Base-by-base conservation (phyloP, 2,888 invertebrate species). In the Agrochola litura region DNA sequence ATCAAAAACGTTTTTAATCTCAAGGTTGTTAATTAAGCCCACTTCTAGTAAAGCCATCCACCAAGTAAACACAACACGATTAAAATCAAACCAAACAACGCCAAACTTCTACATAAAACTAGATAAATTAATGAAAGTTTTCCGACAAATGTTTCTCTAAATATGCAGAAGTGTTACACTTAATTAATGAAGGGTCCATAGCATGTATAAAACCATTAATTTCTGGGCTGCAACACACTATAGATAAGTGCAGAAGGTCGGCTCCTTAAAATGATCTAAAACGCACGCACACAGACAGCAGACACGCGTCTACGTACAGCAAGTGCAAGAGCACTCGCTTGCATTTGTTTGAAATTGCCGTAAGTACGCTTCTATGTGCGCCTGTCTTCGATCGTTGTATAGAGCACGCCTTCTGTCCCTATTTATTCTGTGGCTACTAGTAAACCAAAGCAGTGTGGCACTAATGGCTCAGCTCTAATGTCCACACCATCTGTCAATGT, bases 401-500 rank as follows among this genome's bases (percentile, higher is more conserved):
- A 12, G 5, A 25, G 4, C 12, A 0, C 1, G 12, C 8, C 60
- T 80, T 61, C 78, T 74, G 58, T 19, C 22, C 19, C 2, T n/a
- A n/a, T 60, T 2, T 66, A 54, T 65, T n/a, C 25, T 46, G 73
- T 79, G 79, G 72, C 84, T 86, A 86, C 85, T 88, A 90, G 90
- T 90, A 92, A 92, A 94, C 92, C 92, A 94, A 92, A 92, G 92
- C 93, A 92, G 83, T 91, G 90, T 87, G 88, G 90, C 92, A 89
- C 93, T 95, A 95, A 95, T 95, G 95, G 93, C 90, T 86, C 83
- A 86, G 87, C 85, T 84, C 91, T 91, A 92, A 92, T 94, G 95
- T 95, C 94, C 92, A 93, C 94, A 94, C 91, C 91, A 95, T 95
- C 95, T 93, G 93, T 95, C 95, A 95, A 93, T 88, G 95, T 95